Base-by-base conservation (phyloP, 2,797 vertebrate genomes). In the Pangasius krempfi region DNA sequence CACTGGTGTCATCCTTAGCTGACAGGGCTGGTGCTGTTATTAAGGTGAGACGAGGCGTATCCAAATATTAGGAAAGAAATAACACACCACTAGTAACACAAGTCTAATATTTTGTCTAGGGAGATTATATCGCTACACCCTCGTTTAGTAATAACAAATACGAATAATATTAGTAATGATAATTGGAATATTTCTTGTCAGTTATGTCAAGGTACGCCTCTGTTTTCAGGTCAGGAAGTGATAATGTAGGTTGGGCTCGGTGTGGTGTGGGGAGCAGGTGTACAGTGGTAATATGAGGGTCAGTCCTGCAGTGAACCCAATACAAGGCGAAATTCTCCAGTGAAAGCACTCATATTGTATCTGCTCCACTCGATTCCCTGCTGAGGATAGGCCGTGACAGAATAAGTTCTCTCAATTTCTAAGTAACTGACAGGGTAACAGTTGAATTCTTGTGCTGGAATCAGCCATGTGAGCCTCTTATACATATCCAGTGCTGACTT, bases 181-280 rank as follows among this genome's bases (percentile, higher is more conserved):
- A 33, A 54, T 2, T 10, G 8, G 16, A 33, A 0, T 16, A 8
- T 1, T 44, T 40, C 52, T 33, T 3, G 9, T 12, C n/a, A 12
- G 52, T 22, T 4, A 22, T 14, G 0, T 9, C 47, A n/a, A 50
- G 25, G 10, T n/a, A 1, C 0, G 12, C 8, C 1, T 25, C 37
- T 10, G 40, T 84, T 50, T 84, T 18, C 62, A 66, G 62, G 82
- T 84, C 44, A 84, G n/a, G 4, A 14, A 12, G 62, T 33, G 82
- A 52, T 68, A 22, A 68, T 84, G 52, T 12, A 4, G 60, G 60
- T 68, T 10, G 2, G 10, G 47, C 30, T 85, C 52, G n/a, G 56
- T 37, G 66, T 83, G 73, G 30, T 72, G 85, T 78, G 47, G 37
- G 85, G 70, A 84, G 85, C 85, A 84, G 88, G 85, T 89, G 80